Evolutionary conservation across 2,797 vertebrate genomes (phyloP).

Genomic region (Melanotaenia pygmaea): DNA sequence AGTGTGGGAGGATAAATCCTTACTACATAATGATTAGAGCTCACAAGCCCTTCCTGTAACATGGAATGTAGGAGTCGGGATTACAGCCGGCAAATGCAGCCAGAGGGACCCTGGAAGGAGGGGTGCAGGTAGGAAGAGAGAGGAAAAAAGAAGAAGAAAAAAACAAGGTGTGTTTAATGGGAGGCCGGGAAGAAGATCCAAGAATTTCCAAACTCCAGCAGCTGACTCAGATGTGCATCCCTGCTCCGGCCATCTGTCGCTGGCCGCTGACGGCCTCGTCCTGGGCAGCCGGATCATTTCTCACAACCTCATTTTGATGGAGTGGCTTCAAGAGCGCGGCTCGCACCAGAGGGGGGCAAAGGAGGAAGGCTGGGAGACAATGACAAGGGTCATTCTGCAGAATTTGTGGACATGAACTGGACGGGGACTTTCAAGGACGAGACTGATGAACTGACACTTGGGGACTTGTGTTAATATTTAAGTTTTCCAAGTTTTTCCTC

Average conservation of each 20-base stretch:
- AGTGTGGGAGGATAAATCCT: conserved; percentile 82
- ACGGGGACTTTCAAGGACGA: conserved; percentile 14
- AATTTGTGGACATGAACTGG: conserved; percentile 19
- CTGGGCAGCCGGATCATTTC: conserved; percentile 57
- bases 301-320: conserved; percentile 59
- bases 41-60: conserved; percentile 84
- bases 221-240: conserved; percentile 45
- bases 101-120: conserved; percentile 48
- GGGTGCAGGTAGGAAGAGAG: conserved; percentile 48
- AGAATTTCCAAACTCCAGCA: conserved; percentile 45
- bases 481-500: conserved; percentile 33
- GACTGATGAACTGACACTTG: conserved; percentile 11
- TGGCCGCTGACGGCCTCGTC: conserved; percentile 21
- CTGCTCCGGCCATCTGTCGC: conserved; percentile 61
- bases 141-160: conserved; percentile 16
- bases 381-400: conserved; percentile 53
- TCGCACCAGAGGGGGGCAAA: conserved; percentile 28
- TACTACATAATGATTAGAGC: conserved; percentile 85
- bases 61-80: conserved; percentile 79
- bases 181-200: conserved; percentile 20
- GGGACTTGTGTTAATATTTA: conserved; percentile 25
- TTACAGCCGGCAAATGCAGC: conserved; percentile 76
- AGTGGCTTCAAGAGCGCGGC: conserved; percentile 27
- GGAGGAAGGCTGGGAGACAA: conserved; percentile 24
- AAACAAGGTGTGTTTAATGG: conserved; percentile 31